Conservation (phyloP, 2,113 vertebrate species). For the Mesocricetus auratus region DNA sequence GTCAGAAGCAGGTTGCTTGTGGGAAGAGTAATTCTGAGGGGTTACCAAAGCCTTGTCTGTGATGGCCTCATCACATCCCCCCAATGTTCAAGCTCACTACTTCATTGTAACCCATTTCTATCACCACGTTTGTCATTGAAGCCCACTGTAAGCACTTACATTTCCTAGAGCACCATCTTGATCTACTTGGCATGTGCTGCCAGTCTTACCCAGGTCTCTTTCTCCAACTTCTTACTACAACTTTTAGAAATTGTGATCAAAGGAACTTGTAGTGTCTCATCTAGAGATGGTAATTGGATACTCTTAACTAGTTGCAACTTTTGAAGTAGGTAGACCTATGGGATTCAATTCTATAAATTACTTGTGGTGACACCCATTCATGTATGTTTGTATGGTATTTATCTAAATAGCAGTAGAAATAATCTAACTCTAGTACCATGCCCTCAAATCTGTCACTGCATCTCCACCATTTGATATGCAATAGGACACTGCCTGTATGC, state of each 20-base stretch:
- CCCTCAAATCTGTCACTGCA: conserved; percentile 82
- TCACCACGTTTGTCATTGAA: not conserved
- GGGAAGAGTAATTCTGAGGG: not conserved
- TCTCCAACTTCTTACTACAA: not conserved
- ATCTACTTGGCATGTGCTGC: conserved; percentile 60
- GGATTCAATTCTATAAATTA: conserved; percentile 80
- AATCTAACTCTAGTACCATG: conserved; percentile 72
- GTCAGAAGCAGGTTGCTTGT: not conserved
- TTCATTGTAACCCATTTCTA: not conserved
- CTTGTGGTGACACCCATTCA: conserved; percentile 76
- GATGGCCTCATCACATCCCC: not conserved
- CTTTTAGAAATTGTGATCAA: not conserved
- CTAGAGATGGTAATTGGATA: conserved; percentile 1
- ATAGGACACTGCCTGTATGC: conserved; percentile 81
- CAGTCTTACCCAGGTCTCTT: not conserved
- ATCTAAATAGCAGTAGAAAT: conserved; percentile 75
- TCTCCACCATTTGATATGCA: conserved; percentile 81
- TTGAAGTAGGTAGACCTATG: conserved; percentile 62
- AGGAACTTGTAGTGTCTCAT: conserved; percentile 25
- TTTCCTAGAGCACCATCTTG: conserved; percentile 12
- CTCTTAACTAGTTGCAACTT: not conserved
- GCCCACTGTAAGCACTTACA: not conserved
- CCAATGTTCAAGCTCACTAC: not conserved
- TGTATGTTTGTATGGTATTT: conserved; percentile 81
- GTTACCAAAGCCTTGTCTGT: not conserved